Evolutionary conservation across 2,113 vertebrate species (phyloP).

Genomic region (Hippoglossus stenolepis): DNA sequence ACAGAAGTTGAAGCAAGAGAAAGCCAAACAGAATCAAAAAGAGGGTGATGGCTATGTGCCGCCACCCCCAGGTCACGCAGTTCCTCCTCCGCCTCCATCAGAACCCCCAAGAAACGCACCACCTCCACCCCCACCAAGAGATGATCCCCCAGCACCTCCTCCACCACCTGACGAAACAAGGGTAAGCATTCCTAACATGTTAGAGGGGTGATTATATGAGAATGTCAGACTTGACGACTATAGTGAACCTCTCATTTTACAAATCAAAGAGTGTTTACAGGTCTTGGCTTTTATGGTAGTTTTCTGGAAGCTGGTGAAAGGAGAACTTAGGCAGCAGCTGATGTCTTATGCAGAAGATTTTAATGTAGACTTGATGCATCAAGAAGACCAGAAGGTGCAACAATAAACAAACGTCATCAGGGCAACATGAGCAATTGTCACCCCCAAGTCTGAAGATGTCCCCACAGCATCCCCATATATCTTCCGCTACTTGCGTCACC

Average conservation of each 20-base stretch:
- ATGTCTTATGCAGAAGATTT: too few relatives aligned
- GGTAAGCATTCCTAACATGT: constrained; percentile 43
- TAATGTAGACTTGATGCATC: too few relatives aligned
- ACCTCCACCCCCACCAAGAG: constrained; percentile 87
- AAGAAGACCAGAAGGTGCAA: too few relatives aligned
- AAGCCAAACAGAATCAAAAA: constrained; percentile 80
- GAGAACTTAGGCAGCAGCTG: too few relatives aligned
- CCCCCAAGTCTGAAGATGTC: too few relatives aligned
- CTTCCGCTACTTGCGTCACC: too few relatives aligned
- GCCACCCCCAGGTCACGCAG: constrained; percentile 23
- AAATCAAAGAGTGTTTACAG: neutral
- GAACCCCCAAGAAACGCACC: constrained; percentile 80
- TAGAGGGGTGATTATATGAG: neutral
- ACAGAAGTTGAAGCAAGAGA: constrained; percentile 83
- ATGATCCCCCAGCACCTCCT: constrained; percentile 85
- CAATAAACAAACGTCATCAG: too few relatives aligned
- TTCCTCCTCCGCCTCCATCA: constrained; percentile 78
- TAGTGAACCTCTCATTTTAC: neutral
- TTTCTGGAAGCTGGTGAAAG: too few relatives aligned
- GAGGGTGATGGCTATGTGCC: constrained; percentile 28
- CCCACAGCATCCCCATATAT: too few relatives aligned
- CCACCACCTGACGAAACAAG: constrained; percentile 84
- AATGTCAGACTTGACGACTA: neutral
- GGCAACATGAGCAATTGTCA: neutral
- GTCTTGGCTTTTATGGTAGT: too few relatives aligned